Conservation (phyloP, 2,888 invertebrate species). For the Drosophila mercatorum region DNA sequence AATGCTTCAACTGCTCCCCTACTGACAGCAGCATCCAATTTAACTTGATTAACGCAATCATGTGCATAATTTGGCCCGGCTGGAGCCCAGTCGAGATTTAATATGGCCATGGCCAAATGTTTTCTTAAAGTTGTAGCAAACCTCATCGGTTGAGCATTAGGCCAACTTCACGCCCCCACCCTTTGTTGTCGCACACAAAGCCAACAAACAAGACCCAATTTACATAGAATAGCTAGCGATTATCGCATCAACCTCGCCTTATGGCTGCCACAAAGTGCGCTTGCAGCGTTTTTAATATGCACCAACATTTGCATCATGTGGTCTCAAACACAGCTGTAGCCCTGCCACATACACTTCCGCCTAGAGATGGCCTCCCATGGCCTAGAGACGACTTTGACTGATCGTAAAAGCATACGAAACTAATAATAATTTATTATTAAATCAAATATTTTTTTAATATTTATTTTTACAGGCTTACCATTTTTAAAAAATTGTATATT, state of each 20-base stretch:
- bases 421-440: background rate
- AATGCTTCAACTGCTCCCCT: slow-evolving; percentile 32
- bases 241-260: slow-evolving; percentile 55
- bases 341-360: background rate
- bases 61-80: slow-evolving; percentile 54
- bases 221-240: slow-evolving; percentile 73
- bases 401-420: no score
- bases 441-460: background rate
- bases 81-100: slow-evolving; percentile 28
- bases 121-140: slow-evolving; percentile 37
- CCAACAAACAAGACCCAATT: slow-evolving; percentile 57
- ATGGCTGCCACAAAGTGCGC: slow-evolving; percentile 55
- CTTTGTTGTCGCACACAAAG: slow-evolving; percentile 39
- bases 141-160: slow-evolving; percentile 47
- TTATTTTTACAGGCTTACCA: no score
- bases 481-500: no score
- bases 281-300: slow-evolving; percentile 65
- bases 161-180: slow-evolving; percentile 8
- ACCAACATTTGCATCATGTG: slow-evolving; percentile 30
- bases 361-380: slow-evolving; percentile 4
- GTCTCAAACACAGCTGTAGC: slow-evolving; percentile 8
- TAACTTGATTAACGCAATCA: slow-evolving; percentile 64
- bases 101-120: slow-evolving; percentile 16
- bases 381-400: background rate
- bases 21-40: slow-evolving; percentile 44